Conservation (phyloP, 2,113 vertebrate species). For the Stictonetta naevosa region DNA sequence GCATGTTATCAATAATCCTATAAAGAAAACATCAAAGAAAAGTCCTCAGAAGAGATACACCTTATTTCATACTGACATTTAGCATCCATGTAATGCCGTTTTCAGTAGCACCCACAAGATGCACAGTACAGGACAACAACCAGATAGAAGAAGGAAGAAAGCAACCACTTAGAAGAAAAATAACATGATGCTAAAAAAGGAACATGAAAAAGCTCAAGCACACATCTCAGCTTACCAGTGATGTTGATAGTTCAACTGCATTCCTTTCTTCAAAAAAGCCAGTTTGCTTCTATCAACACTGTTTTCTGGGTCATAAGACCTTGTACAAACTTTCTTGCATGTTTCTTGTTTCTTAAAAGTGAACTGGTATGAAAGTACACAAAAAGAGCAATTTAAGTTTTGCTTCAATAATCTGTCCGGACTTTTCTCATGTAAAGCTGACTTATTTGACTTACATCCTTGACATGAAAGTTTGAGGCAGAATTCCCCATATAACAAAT, state of each 20-base stretch:
- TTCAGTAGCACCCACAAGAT: background rate
- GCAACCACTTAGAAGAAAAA: background rate
- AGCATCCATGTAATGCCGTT: background rate
- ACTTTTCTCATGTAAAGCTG: background rate
- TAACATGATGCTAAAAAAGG: background rate
- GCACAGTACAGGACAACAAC: background rate
- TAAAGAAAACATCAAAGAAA: conserved; percentile 51
- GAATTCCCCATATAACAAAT: background rate
- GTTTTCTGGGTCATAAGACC: conserved; percentile 74
- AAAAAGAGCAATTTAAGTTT: background rate
- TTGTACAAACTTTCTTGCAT: conserved; percentile 81
- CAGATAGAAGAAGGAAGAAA: background rate
- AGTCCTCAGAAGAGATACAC: background rate
- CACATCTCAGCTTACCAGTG: conserved; percentile 79
- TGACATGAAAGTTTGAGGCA: background rate
- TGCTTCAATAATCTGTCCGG: background rate
- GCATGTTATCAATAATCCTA: conserved; percentile 96
- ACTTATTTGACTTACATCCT: background rate
- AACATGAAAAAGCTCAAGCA: background rate
- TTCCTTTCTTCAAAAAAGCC: conserved; percentile 88
- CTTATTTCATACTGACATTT: background rate
- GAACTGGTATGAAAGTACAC: conserved; percentile 76
- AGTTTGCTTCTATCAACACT: conserved; percentile 75
- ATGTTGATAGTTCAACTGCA: conserved; percentile 88
- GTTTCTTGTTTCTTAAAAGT: conserved; percentile 80